These are phyloP conservation scores for Glyptemys insculpta DNA, from an alignment of 2,797 vertebrate genomes.

Conservation along the genomic window DNA sequence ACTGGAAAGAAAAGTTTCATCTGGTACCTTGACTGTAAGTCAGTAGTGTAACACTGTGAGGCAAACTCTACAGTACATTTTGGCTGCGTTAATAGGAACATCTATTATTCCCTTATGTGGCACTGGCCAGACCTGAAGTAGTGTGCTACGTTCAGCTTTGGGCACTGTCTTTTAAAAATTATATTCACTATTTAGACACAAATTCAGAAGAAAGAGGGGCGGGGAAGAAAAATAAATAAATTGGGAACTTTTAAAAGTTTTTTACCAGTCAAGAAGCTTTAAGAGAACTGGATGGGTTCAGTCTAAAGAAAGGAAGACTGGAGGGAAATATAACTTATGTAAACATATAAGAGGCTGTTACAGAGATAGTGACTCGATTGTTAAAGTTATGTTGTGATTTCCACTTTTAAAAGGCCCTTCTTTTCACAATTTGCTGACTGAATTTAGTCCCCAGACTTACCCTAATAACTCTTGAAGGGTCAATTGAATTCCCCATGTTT, in stretches of 20 bases:
- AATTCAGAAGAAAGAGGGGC: neutral
- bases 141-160: neutral
- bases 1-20: neutral
- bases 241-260: conserved; percentile 7
- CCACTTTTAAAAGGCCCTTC: neutral
- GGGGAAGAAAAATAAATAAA: neutral
- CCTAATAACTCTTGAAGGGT: neutral
- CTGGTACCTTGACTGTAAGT: neutral
- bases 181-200: neutral
- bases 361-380: neutral
- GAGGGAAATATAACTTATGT: neutral
- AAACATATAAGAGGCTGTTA: neutral
- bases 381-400: neutral
- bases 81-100: neutral
- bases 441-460: neutral
- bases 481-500: neutral
- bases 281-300: neutral
- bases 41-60: neutral
- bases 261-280: neutral
- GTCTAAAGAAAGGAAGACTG: neutral
- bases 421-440: neutral
- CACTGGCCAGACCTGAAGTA: neutral
- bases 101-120: neutral
- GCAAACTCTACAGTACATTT: neutral
- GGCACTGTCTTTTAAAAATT: neutral